Base-by-base conservation (phyloP, 2,888 invertebrate genomes). In the Mesoligia furuncula region DNA sequence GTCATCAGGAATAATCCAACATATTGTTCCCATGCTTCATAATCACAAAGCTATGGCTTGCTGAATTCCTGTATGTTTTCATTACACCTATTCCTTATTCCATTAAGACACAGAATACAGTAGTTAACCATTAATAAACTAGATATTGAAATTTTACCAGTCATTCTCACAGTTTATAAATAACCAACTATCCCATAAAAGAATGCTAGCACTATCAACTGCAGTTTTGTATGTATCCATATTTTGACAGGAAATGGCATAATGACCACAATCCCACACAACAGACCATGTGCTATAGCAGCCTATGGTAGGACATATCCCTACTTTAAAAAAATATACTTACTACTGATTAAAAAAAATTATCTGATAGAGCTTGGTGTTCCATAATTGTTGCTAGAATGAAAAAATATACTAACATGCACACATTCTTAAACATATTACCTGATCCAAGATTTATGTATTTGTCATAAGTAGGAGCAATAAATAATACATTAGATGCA, bases 401-500 rank as follows among this genome's bases (percentile, higher is more conserved):
- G 2, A 61, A 20, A 59, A 51, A 45, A 36, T 31, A 45, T 69
- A 13, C 7, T 36, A 24, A 39, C 39, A 75, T 17, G 13, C 57
- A 27, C 31, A 59, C 36, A 54, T 61, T 61, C 15, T 11, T 2
- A 31, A 13, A 62, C 15, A 36, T 17, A 20, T 62, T 61, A 79
- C 76, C 79, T 61, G 66, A 59, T 73, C 48, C 39, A 72, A 71
- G 24, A 57, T 61, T 69, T 36, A 8, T 17, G n/a, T n/a, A n/a
- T n/a, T n/a, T n/a, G 4, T 31, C 9, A 42, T 27, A 27, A 4
- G 17, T 54, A 27, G 17, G 27, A 71, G 45, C 8, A 62, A 51
- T 17, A 80, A 62, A 51, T 17, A 80, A 79, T 31, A 20, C 24
- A 31, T 45, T 62, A 42, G 65, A 81, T 54, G 66, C 79, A 66